Base-by-base conservation (phyloP, 2,113 vertebrate genomes). In the Hippoglossus stenolepis region DNA sequence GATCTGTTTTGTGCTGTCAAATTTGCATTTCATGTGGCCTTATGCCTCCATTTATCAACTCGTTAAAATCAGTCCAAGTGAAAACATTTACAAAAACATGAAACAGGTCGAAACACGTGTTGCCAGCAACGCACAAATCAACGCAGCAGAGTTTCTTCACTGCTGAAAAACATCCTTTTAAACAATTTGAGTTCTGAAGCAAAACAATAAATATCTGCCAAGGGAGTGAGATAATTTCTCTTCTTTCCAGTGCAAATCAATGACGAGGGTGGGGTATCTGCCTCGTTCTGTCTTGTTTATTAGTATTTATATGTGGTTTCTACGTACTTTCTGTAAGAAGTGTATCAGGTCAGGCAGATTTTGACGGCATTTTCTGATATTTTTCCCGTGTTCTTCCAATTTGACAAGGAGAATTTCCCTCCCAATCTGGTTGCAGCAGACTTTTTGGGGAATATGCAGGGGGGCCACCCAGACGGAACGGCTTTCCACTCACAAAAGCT, bases 171-270 rank as follows among this genome's bases (percentile, higher is more conserved):
- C 26, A 68, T n/a, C 2, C 14, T 65, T 70, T 59, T 15, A 60
- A 65, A 58, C 28, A n/a, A 57, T 20, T 31, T 51, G 6, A 38
- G 14, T 45, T 24, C 9, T 59, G 13, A 54, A 49, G 75, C 20
- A 26, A 58, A 70, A 72, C 18, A 67, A 26, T 63, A 23, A 24
- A 61, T 49, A 57, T 73, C 65, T 40, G 53, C 69, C 63, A 66
- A 65, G 26, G 15, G 14, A 73, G 11, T 80, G 67, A 72, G n/a
- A 65, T 61, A 77, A 68, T 68, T 59, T 20, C 24, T 23, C 31
- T 60, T 56, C 7, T 56, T 70, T 73, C 49, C 65, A 77, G 26
- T 54, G 35, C 43, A 76, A 72, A 82, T 70, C 43, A 58, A 38
- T 15, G 66, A 5, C 14, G 17, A 31, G 70, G 10, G 51, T 69